Base-by-base conservation (phyloP, 2,113 vertebrate genomes). In the Sapayoa aenigma region DNA sequence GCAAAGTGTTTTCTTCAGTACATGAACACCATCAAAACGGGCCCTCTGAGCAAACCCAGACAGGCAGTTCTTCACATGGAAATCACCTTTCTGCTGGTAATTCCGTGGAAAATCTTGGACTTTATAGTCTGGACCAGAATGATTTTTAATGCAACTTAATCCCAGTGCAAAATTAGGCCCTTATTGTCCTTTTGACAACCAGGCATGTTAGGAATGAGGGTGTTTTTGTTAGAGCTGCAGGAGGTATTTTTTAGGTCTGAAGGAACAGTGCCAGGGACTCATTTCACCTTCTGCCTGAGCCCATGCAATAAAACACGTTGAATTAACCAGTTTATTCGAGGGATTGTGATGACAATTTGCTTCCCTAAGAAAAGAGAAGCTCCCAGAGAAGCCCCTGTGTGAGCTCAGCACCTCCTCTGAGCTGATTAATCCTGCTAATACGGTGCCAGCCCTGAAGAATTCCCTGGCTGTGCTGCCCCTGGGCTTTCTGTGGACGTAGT, bases 361-460 rank as follows among this genome's bases (percentile, higher is more conserved):
- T 80, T 60, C 86, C 41, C n/a, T n/a, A n/a, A n/a, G n/a, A n/a
- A n/a, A n/a, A n/a, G n/a, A n/a, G n/a, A n/a, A n/a, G n/a, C n/a
- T n/a, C n/a, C n/a, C n/a, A n/a, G n/a, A 88, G 50, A 50, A 23
- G 23, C 23, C 62, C 41, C 46, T 13, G 31, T 5, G 41, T 10
- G 56, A 90, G 89, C 62, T 76, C 76, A 73, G 71, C 49, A 35
- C 12, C 74, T 53, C 37, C 69, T 69, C 46, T 44, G 50, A 71
- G 68, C 31, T 46, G 22, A 31, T 47, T 6, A 35, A 69, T 4
- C 0, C 71, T 4, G 5, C 27, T 3, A 3, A 11, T 0, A 0
- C 0, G 10, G 33, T n/a, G 42, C 44, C 92, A 84, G 14, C 17
- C 33, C 44, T 19, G 33, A 49, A 33, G 14, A 5, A 53, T 8